phyloP scores from a whole-genome alignment of 2,888 invertebrate genomes.

The Brachylomia viminalis region DNA sequence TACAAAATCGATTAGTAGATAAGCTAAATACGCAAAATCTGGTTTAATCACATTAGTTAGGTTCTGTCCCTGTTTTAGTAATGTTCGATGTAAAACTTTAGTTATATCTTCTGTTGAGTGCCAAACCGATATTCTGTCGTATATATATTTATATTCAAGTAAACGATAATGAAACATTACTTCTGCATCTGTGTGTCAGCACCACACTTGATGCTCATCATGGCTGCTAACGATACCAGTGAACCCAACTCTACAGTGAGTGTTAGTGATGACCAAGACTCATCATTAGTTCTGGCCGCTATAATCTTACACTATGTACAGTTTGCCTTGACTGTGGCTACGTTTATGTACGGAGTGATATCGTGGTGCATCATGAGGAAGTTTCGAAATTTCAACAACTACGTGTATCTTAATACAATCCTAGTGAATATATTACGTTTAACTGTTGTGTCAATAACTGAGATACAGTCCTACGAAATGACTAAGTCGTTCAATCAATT shows the following conservation, averaged over 20 bases:
- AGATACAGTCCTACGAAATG: not conserved
- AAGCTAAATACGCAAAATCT: not conserved
- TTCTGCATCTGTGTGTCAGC: not conserved
- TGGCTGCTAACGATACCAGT: conserved; percentile 1
- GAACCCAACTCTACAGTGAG: not conserved
- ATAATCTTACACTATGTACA: not conserved
- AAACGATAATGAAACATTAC: not conserved
- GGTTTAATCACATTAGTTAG: conserved; percentile 17
- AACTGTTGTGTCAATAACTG: not conserved
- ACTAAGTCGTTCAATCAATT: not conserved
- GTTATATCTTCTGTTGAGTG: not conserved
- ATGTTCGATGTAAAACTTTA: not conserved
- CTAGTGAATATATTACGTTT: conserved; percentile 33
- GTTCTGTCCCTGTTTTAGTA: not conserved
- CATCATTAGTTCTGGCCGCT: not conserved
- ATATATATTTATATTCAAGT: not conserved
- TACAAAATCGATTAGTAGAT: conserved; percentile 18
- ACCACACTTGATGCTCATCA: not conserved
- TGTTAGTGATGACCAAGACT: not conserved
- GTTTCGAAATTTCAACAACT: conserved; percentile 40
- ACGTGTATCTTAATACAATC: conserved; percentile 25
- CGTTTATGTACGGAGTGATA: conserved; percentile 37
- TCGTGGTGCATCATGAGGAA: conserved; percentile 41
- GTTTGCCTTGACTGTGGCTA: not conserved
- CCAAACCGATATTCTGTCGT: not conserved